Conservation (phyloP, 2,113 vertebrate genomes). For the Sinocyclocheilus anophthalmus region DNA sequence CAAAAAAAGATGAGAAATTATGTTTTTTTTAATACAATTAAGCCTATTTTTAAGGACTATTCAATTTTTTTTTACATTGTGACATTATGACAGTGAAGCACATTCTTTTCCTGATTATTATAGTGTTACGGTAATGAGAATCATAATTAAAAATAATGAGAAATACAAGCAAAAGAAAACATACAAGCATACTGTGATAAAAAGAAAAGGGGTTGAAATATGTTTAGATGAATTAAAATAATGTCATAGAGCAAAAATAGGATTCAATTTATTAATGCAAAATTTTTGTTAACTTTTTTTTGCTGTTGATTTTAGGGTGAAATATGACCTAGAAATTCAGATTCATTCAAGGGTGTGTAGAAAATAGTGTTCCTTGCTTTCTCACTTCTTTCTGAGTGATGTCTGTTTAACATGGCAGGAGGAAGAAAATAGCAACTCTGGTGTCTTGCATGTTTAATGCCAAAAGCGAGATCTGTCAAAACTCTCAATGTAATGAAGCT, state of each 20-base stretch:
- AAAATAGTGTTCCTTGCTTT: constrained; percentile 10
- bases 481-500: constrained; percentile 46
- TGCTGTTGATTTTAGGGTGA: not conserved
- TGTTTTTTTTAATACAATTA: not conserved
- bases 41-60: not conserved
- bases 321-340: not conserved
- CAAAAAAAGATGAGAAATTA: not conserved
- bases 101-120: not conserved
- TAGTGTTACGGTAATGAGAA: not conserved
- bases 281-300: not conserved
- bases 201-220: not conserved
- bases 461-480: constrained; percentile 40
- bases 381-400: constrained; percentile 31
- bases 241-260: not conserved
- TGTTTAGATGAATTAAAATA: not conserved
- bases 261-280: not conserved
- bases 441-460: constrained; percentile 46
- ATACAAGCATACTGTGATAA: not conserved
- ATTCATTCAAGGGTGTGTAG: not conserved
- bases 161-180: not conserved
- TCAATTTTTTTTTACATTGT: not conserved
- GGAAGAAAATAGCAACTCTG: constrained; percentile 30
- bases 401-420: constrained; percentile 16
- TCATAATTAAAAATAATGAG: not conserved
- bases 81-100: not conserved